Conservation (phyloP, 2,113 vertebrate genomes). For the Lepisosteus osseus region DNA sequence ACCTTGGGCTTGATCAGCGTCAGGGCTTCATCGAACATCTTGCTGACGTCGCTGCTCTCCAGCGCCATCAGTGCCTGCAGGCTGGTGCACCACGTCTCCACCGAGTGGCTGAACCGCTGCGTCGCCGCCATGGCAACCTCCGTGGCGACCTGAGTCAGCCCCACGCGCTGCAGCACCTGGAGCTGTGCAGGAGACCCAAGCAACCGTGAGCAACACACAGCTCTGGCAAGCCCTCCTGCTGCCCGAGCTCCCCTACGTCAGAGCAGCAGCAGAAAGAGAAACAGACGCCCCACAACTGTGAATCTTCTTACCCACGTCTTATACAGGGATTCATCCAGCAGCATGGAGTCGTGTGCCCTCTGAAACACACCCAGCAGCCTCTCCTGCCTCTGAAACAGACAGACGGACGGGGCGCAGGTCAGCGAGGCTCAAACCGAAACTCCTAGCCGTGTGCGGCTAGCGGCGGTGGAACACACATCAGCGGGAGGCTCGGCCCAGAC, state of each 20-base stretch:
- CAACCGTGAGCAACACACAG: too few species aligned
- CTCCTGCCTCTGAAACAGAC: conserved; percentile 71
- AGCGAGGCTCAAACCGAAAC: not conserved
- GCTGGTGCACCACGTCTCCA: conserved; percentile 70
- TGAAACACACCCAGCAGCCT: conserved; percentile 68
- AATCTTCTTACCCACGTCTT: conserved; percentile 81
- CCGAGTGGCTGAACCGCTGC: conserved; percentile 61
- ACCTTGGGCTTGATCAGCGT: conserved; percentile 76
- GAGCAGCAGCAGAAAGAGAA: not conserved
- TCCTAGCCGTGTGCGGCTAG: not conserved
- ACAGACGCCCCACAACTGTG: too few species aligned
- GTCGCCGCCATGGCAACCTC: conserved; percentile 68
- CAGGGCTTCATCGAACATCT: conserved; percentile 77
- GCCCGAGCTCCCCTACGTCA: too few species aligned
- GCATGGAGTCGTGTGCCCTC: conserved; percentile 68
- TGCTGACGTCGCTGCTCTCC: conserved; percentile 46
- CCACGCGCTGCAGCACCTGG: conserved; percentile 57
- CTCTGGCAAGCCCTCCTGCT: too few species aligned
- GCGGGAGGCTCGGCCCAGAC: too few species aligned
- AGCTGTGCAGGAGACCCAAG: conserved; percentile 36
- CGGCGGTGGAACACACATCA: too few species aligned
- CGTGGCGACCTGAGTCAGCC: conserved; percentile 54
- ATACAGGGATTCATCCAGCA: conserved; percentile 77
- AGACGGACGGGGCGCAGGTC: conserved; percentile 15
- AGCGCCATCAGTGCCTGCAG: conserved; percentile 72